phyloP scores from a whole-genome alignment of 2,113 vertebrate genomes.

The Ailuropoda melanoleuca region DNA sequence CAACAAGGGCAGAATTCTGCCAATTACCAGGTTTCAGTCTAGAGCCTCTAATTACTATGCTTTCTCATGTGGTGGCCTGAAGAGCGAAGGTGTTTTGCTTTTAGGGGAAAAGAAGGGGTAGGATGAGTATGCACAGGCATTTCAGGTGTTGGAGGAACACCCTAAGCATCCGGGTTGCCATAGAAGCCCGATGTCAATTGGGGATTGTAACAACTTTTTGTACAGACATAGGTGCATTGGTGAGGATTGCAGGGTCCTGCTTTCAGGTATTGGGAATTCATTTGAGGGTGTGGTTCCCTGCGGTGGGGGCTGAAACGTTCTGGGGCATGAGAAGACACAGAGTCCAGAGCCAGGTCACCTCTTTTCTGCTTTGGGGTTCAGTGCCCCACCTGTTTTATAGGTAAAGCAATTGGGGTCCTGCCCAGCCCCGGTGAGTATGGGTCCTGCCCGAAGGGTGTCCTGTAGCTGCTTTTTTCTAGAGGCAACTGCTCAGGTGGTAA shows the following conservation, averaged over 20 bases:
- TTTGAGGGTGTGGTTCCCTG: neutral
- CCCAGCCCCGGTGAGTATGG: neutral
- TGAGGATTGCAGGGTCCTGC: neutral
- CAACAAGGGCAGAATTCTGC: neutral
- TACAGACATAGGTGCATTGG: neutral
- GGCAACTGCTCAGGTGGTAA: neutral
- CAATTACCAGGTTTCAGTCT: neutral
- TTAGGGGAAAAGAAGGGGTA: neutral
- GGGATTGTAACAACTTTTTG: neutral
- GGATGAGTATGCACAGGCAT: neutral
- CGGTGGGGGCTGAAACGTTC: neutral
- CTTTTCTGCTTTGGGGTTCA: neutral
- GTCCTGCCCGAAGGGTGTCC: neutral
- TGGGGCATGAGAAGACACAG: neutral
- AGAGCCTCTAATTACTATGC: neutral
- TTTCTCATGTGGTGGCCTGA: neutral
- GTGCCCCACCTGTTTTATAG: neutral
- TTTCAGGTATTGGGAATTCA: neutral
- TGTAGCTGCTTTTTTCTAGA: neutral
- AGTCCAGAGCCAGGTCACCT: neutral
- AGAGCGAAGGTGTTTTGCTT: neutral
- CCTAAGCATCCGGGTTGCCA: neutral
- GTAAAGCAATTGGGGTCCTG: neutral
- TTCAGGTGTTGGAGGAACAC: neutral
- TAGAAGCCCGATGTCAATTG: neutral